Evolutionary conservation across 2,797 vertebrate genomes (phyloP).

Genomic region (Glyptemys insculpta): DNA sequence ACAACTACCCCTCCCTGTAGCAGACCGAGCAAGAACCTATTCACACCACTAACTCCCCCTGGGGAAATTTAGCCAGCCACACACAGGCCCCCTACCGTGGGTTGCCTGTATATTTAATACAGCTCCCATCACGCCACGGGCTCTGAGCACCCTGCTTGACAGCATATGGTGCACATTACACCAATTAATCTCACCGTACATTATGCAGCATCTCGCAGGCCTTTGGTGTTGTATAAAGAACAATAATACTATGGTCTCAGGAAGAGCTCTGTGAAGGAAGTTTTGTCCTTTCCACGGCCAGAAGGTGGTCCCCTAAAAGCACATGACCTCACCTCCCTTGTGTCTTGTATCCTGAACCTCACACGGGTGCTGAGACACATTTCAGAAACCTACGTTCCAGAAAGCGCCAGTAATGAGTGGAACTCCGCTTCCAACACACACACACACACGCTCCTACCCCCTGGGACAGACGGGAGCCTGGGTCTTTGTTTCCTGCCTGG

Average conservation of each 20-base stretch:
- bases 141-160: not conserved
- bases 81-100: rapidly evolving
- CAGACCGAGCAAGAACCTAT: not conserved
- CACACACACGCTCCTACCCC: not conserved
- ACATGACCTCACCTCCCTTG: not conserved
- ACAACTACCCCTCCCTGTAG: too few relatives aligned
- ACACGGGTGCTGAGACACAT: not conserved
- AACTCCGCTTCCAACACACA: not conserved
- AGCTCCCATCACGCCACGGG: not conserved
- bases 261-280: not conserved
- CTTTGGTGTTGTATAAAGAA: not conserved
- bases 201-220: not conserved
- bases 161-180: rapidly evolving
- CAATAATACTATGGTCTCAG: not conserved
- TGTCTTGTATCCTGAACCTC: not conserved
- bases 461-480: not conserved
- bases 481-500: not conserved
- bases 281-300: not conserved
- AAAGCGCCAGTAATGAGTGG: not conserved
- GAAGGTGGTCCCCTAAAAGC: not conserved
- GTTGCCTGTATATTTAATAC: not conserved
- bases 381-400: not conserved
- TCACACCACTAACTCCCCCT: not conserved
- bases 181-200: constrained; percentile 25
- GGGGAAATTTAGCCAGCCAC: not conserved